These are phyloP conservation scores for Marmota monax DNA, from an alignment of 2,113 vertebrate species.

Conservation along the genomic window DNA sequence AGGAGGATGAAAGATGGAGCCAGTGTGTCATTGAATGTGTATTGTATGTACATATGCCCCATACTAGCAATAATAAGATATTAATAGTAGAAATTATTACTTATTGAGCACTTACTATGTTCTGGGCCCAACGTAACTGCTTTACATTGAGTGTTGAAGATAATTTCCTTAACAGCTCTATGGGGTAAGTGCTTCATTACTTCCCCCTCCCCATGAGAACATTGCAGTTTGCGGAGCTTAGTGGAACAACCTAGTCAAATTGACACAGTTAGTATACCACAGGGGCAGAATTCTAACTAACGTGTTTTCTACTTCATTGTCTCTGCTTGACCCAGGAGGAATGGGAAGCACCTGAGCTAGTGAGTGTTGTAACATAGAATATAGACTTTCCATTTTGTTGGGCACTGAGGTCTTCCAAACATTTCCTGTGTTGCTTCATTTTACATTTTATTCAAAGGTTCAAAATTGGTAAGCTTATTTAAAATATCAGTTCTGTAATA, in stretches of 20 bases:
- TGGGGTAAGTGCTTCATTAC: not conserved
- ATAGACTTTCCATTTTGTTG: not conserved
- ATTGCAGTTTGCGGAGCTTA: not conserved
- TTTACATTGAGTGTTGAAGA: not conserved
- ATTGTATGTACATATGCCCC: not conserved
- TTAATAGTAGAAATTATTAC: not conserved
- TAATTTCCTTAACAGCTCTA: not conserved
- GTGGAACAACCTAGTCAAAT: not conserved
- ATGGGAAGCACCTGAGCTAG: not conserved
- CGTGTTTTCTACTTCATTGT: not conserved
- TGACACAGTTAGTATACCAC: not conserved
- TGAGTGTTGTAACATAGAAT: not conserved
- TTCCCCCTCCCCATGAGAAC: not conserved
- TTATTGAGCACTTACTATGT: not conserved
- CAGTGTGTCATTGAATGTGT: not conserved
- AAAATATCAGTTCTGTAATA: conserved; percentile 12
- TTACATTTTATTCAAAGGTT: conserved; percentile 11
- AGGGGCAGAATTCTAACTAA: not conserved
- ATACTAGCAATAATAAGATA: not conserved
- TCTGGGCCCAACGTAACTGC: not conserved
- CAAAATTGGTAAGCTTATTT: not conserved
- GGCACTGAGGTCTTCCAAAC: not conserved
- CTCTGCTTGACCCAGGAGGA: not conserved
- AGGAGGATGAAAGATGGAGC: not conserved
- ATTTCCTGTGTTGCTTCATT: not conserved